Evolutionary conservation across 2,113 vertebrate genomes (phyloP).

Genomic region (Odontesthes bonariensis): DNA sequence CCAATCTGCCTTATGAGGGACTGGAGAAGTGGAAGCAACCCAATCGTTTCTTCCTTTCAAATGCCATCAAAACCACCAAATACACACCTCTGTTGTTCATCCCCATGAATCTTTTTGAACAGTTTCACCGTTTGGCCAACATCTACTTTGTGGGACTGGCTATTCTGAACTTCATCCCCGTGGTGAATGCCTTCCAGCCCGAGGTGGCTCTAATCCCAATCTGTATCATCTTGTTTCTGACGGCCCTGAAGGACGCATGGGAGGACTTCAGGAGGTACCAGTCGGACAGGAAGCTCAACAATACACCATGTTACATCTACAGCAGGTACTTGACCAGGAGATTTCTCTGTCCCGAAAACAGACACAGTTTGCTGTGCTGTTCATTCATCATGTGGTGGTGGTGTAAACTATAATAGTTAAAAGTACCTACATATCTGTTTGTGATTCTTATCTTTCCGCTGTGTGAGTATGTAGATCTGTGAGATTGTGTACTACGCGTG

Average conservation of each 20-base stretch:
- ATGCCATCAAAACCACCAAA: conserved; percentile 93
- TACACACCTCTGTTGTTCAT: conserved; percentile 90
- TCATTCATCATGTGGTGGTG: conserved; percentile 18
- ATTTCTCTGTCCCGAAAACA: neutral
- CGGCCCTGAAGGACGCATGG: conserved; percentile 93
- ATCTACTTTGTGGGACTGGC: conserved; percentile 91
- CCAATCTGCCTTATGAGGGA: conserved; percentile 86
- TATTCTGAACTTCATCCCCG: conserved; percentile 89
- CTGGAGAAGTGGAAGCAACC: conserved; percentile 83
- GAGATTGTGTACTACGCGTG: conserved; percentile 12
- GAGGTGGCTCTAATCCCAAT: conserved; percentile 89
- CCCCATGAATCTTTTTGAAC: conserved; percentile 91
- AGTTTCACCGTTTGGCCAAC: conserved; percentile 92
- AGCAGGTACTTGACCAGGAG: conserved; percentile 85
- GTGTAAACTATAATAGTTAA: conserved; percentile 1
- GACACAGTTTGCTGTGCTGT: neutral
- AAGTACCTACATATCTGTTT: conserved; percentile 21
- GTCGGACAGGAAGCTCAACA: conserved; percentile 90
- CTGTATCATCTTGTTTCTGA: conserved; percentile 87
- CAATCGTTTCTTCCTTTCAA: conserved; percentile 85
- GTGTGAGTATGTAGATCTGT: conserved; percentile 40
- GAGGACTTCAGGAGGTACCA: conserved; percentile 92
- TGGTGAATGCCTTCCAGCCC: conserved; percentile 92
- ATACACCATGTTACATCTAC: conserved; percentile 86
- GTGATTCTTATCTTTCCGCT: conserved; percentile 36